Evolutionary conservation across 2,113 vertebrate genomes (phyloP).

Genomic region (Centropus unirufus): DNA sequence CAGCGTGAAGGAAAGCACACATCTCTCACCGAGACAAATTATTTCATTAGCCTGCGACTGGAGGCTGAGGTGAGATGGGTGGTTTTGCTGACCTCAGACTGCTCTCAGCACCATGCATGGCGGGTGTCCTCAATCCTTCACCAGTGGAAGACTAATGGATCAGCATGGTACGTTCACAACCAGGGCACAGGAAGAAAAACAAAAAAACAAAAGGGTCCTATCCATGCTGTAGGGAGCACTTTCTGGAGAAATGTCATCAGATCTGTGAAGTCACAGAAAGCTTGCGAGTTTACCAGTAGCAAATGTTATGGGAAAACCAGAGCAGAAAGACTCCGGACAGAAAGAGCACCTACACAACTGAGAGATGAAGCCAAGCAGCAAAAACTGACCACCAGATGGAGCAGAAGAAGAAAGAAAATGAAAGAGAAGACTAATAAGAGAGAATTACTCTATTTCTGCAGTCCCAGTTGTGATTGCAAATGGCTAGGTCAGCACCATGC

Average conservation of each 20-base stretch:
- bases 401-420: neutral
- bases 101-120: neutral
- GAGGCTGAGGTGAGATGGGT: neutral
- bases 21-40: neutral
- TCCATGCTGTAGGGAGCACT: neutral
- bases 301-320: neutral
- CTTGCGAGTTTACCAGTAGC: neutral
- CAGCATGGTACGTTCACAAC: neutral
- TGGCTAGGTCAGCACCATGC: neutral
- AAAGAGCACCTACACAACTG: neutral
- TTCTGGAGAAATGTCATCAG: neutral
- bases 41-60: neutral
- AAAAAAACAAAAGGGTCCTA: neutral
- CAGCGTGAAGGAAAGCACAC: neutral
- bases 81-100: neutral
- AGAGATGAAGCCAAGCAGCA: neutral
- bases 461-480: neutral
- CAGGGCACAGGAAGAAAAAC: neutral
- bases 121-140: neutral
- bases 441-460: neutral
- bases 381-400: rapidly evolving
- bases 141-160: neutral
- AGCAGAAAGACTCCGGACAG: neutral
- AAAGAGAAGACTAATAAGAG: neutral
- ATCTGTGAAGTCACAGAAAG: neutral